A percentile compares a stretch with the other conserved stretches of the same genome.
Evolutionary conservation across 2,113 vertebrate genomes (phyloP).

Genomic region (Chroicocephalus ridibundus): DNA sequence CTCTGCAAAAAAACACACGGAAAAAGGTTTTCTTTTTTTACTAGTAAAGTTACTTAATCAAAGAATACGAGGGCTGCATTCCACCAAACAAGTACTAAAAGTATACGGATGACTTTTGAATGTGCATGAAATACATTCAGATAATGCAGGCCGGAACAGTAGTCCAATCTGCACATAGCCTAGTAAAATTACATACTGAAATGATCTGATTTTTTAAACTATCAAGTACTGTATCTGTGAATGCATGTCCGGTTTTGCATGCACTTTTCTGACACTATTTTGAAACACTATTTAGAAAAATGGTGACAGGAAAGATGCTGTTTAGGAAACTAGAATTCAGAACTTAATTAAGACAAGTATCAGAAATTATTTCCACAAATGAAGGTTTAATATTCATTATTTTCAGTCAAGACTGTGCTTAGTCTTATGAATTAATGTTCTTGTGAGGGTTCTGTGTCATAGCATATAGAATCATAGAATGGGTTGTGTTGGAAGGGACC

Average conservation of each 20-base stretch:
- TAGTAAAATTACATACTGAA: not conserved
- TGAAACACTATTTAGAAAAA: not conserved
- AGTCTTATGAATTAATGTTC: not conserved
- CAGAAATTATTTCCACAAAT: not conserved
- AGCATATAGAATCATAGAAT: not conserved
- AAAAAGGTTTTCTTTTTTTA: not conserved
- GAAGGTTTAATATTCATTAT: not conserved
- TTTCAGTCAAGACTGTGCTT: not conserved
- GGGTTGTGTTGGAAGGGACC: not conserved
- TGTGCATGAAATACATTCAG: not conserved
- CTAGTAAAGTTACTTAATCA: not conserved
- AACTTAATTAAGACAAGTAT: not conserved
- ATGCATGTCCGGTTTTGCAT: not conserved
- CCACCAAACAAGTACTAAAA: not conserved
- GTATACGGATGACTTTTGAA: not conserved
- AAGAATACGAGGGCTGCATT: not conserved
- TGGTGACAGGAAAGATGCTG: not conserved
- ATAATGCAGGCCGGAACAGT: not conserved
- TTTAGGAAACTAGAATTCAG: not conserved
- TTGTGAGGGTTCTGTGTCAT: not conserved
- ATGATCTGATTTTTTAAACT: not conserved
- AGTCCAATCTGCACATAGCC: not conserved
- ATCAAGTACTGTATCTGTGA: not conserved
- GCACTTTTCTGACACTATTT: not conserved
- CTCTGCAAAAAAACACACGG: not conserved